Base-by-base conservation (phyloP, 2,797 vertebrate genomes). In the Coregonus suidteri region DNA sequence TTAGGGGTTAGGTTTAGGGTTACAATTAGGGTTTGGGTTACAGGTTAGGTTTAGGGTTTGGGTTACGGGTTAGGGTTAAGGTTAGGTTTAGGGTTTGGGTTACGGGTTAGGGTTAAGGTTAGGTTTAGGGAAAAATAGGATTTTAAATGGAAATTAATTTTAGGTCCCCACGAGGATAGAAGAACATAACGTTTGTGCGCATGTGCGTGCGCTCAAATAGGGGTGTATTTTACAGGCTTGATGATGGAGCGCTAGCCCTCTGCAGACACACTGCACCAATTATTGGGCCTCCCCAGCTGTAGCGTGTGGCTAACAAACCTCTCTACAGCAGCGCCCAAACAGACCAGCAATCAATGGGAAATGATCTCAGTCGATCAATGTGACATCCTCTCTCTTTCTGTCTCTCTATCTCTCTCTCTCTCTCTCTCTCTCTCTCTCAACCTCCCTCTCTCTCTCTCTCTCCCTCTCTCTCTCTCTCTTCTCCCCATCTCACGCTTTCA, bases 301-400 rank as follows among this genome's bases (percentile, higher is more conserved):
- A 92, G 89, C 87, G 79, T 90, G 91, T 89, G 91, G 91, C 89
- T 92, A 93, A 94, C 94, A 95, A 95, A 94, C 93, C 92, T 91
- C 91, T 92, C 93, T 90, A 87, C 82, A 89, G 92, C 93, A 92
- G 90, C 92, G 91, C 92, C 92, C 90, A 92, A 94, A 91, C 93
- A 93, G 92, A 90, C 92, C 89, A 91, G 90, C 93, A 93, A 95
- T 95, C 94, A 94, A 94, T 94, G 94, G 91, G 87, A 94, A 94
- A 95, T 94, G 91, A 95, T 95, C 92, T 92, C 86, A 87, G 89
- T 86, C 90, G 90, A 94, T 94, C 93, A 90, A 95, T 95, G 92
- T 74, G 86, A 87, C 88, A 78, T 83, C 83, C 85, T 89, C 84
- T 86, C 86, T 85, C 72, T 78, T 65, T 90, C 89, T 51, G 82